These are phyloP conservation scores for Bombus affinis DNA, from an alignment of 1,140 invertebrate species.

Conservation along the genomic window DNA sequence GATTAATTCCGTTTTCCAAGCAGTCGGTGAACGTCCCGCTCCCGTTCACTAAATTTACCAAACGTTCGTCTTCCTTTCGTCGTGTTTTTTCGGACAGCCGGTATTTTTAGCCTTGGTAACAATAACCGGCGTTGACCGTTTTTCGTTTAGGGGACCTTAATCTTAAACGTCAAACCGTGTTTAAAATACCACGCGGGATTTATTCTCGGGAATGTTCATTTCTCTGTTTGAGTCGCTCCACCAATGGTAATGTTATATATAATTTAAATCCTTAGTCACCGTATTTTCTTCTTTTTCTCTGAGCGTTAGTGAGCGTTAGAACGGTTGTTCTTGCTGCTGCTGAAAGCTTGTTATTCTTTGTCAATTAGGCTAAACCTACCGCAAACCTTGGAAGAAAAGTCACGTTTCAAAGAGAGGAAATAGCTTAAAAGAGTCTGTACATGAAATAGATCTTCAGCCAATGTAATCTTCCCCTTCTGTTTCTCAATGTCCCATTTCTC, in stretches of 20 bases:
- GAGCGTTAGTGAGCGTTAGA: constrained; percentile 14
- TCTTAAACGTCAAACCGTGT: neutral
- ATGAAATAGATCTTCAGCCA: neutral
- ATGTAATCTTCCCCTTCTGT: neutral
- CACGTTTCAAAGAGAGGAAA: neutral
- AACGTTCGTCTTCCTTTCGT: constrained; percentile 31
- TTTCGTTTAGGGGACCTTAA: neutral
- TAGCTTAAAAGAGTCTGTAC: neutral
- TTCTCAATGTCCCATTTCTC: neutral
- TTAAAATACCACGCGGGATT: neutral
- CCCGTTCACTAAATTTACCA: constrained; percentile 61
- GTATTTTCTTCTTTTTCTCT: neutral
- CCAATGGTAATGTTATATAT: neutral
- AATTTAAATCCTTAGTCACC: neutral
- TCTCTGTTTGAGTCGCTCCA: neutral
- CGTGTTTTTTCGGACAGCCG: constrained; percentile 46
- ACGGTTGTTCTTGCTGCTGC: neutral
- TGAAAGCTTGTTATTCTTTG: neutral
- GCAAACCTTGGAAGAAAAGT: neutral
- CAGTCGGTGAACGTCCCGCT: constrained; percentile 22
- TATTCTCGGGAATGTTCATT: neutral
- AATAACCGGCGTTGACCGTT: constrained; percentile 63
- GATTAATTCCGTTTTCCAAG: constrained; percentile 55
- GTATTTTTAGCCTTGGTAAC: constrained; percentile 72
- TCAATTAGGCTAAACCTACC: too few relatives aligned